Percentiles rank a stretch among this genome's conserved stretches.
Evolutionary conservation across 2,113 vertebrate species (phyloP).

Genomic region (Proteles cristata): DNA sequence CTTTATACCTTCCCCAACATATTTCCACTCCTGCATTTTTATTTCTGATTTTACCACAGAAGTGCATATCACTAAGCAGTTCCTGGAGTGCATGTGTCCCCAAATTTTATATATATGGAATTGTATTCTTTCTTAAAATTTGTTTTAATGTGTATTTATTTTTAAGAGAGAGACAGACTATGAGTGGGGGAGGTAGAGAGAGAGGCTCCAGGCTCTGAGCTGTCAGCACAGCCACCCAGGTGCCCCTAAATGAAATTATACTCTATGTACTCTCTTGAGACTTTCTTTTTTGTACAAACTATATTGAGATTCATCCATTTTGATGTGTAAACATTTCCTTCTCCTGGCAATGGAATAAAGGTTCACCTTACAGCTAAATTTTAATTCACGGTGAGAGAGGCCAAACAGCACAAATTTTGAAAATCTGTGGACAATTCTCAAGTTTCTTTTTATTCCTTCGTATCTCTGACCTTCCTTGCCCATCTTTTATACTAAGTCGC

Average conservation of each 20-base stretch:
- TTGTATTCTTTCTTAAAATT: background rate
- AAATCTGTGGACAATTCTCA: conserved; percentile 1
- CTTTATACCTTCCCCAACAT: background rate
- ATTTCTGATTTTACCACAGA: conserved; percentile 10
- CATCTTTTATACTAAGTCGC: background rate
- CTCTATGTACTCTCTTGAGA: background rate
- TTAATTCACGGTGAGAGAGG: background rate
- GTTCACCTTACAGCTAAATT: background rate
- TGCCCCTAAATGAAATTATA: conserved; percentile 5
- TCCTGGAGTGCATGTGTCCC: background rate
- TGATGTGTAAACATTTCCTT: background rate
- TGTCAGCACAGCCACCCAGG: too few species aligned
- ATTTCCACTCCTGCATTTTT: background rate
- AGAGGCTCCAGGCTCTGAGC: too few species aligned
- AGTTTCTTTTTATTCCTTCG: background rate
- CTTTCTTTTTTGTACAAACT: conserved; percentile 8
- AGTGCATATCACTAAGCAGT: background rate
- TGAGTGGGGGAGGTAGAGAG: too few species aligned
- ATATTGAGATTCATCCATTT: background rate
- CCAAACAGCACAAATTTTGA: background rate
- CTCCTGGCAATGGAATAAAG: background rate
- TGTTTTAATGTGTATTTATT: too few species aligned
- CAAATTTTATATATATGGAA: conserved; percentile 5
- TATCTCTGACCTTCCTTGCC: background rate
- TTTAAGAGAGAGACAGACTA: too few species aligned